Conservation (phyloP, 2,888 invertebrate species). For the Baronia brevicornis region DNA sequence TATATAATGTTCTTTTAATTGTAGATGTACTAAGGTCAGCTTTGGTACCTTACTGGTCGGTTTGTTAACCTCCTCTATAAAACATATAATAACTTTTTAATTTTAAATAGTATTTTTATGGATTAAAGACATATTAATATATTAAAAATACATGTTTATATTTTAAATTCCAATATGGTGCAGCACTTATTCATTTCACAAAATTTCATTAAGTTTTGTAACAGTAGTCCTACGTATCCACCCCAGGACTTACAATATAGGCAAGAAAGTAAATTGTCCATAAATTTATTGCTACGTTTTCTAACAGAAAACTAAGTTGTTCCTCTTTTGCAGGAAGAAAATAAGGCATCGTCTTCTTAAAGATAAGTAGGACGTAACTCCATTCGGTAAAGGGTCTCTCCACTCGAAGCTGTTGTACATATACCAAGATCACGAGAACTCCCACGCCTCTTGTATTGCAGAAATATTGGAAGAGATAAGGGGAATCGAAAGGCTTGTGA, state of each 20-base stretch:
- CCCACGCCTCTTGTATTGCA: constrained; percentile 43
- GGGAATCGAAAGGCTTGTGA: constrained; percentile 45
- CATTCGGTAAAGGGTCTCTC: constrained; percentile 71
- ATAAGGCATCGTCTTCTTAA: constrained; percentile 69
- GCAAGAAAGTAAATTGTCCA: constrained; percentile 16
- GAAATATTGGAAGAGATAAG: constrained; percentile 47
- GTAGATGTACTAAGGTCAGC: too few species aligned
- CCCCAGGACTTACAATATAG: constrained; percentile 9
- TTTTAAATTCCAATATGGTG: too few species aligned
- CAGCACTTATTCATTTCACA: too few species aligned
- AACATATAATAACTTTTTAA: too few species aligned
- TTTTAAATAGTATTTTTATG: too few species aligned
- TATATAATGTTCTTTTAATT: too few species aligned
- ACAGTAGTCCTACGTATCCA: constrained; percentile 11
- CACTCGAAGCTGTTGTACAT: constrained; percentile 54
- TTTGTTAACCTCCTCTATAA: too few species aligned
- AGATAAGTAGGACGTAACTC: constrained; percentile 74
- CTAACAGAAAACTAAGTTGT: constrained; percentile 56
- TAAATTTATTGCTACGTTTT: constrained; percentile 49
- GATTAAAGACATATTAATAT: too few species aligned
- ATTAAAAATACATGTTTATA: too few species aligned
- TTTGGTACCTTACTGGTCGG: too few species aligned
- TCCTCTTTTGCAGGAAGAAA: constrained; percentile 53
- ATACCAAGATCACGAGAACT: constrained; percentile 53
- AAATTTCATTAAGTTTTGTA: too few species aligned